Conservation (phyloP, 2,113 vertebrate species). For the Prolemur simus region DNA sequence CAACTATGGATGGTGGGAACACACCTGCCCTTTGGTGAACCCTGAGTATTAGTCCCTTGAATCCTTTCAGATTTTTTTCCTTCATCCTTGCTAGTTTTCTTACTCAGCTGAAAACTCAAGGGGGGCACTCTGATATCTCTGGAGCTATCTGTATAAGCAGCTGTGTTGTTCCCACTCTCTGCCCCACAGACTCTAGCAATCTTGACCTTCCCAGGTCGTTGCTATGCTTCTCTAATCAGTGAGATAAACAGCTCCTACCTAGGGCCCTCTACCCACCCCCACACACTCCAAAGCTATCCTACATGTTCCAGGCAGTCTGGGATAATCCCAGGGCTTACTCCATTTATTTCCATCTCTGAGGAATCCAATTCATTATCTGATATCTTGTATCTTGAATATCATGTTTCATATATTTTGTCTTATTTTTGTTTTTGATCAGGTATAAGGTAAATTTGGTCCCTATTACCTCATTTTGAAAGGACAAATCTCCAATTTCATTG, state of each 20-base stretch:
- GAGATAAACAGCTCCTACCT: not conserved
- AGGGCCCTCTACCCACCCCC: no score
- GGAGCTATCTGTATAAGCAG: not conserved
- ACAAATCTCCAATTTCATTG: not conserved
- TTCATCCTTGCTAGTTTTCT: not conserved
- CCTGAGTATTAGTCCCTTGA: no score
- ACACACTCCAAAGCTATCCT: not conserved
- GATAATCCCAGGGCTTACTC: no score
- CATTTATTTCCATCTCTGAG: not conserved
- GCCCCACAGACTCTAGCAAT: not conserved
- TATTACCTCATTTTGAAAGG: not conserved
- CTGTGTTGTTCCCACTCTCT: not conserved
- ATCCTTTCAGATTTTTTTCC: not conserved
- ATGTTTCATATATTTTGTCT: not conserved
- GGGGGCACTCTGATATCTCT: not conserved
- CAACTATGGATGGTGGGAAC: not conserved
- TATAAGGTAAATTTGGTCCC: not conserved
- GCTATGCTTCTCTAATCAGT: not conserved
- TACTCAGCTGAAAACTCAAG: not conserved
- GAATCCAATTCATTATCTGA: no score
- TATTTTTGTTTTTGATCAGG: not conserved
- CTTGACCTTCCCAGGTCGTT: not conserved
- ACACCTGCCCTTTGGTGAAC: not conserved
- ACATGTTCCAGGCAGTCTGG: not conserved
- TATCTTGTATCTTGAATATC: not conserved